phyloP scores from a whole-genome alignment of 2,888 invertebrate species.

The Pyrrhia umbra region DNA sequence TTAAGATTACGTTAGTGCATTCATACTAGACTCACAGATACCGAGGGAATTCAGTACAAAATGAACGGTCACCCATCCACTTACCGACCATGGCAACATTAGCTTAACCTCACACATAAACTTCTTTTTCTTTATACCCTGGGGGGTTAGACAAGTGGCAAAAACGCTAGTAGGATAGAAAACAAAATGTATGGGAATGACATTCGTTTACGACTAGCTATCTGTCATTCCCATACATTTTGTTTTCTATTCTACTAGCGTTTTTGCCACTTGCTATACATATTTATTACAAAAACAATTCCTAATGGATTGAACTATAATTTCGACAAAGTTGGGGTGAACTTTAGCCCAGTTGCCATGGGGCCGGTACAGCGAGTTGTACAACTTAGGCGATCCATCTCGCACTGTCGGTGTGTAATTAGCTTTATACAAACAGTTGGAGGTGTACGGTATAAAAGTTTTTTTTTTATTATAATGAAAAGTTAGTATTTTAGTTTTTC shows the following conservation, averaged over 20 bases:
- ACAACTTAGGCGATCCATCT: slow-evolving; percentile 38
- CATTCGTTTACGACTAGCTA: too few relatives aligned
- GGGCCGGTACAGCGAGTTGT: slow-evolving; percentile 14
- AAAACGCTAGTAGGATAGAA: too few relatives aligned
- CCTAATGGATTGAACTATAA: slow-evolving; percentile 1
- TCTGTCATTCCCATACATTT: not conserved
- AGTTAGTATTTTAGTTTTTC: slow-evolving; percentile 10
- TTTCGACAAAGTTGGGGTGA: slow-evolving; percentile 13
- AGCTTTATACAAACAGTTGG: slow-evolving; percentile 20
- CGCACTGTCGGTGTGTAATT: slow-evolving; percentile 23
- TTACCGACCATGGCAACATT: too few relatives aligned
- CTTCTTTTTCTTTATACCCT: too few relatives aligned
- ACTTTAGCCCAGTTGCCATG: slow-evolving; percentile 36
- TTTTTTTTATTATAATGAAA: slow-evolving; percentile 4
- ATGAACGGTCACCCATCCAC: too few relatives aligned
- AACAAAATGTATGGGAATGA: too few relatives aligned
- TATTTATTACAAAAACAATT: slow-evolving; percentile 7
- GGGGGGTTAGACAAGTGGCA: too few relatives aligned
- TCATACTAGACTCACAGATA: too few relatives aligned
- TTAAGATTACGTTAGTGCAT: too few relatives aligned
- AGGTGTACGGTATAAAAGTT: not conserved
- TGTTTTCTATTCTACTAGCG: not conserved
- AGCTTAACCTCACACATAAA: too few relatives aligned
- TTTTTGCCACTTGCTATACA: not conserved
- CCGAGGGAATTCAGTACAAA: too few relatives aligned